Evolutionary conservation across 2,113 vertebrate species (phyloP).

Genomic region (crab-eating macaque (Macaca fascicularis)): DNA sequence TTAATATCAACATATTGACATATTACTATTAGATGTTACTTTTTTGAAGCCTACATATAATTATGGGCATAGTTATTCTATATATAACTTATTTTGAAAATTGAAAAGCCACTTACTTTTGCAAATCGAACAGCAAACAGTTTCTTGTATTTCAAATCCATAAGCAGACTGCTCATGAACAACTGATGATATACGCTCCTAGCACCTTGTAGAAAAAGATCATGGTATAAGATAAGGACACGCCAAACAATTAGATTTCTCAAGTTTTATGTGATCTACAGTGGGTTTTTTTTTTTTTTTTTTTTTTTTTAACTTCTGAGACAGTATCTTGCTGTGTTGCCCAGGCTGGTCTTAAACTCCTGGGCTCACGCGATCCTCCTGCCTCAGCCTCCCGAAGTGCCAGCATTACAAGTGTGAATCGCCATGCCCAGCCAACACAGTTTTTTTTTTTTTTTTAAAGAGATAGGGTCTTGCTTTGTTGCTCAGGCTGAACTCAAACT

Average conservation of each 20-base stretch:
- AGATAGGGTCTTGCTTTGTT: not conserved
- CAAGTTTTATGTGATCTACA: not conserved
- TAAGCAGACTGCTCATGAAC: constrained; percentile 98
- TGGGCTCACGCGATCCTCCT: not conserved
- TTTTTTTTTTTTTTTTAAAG: not conserved
- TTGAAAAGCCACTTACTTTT: constrained; percentile 88
- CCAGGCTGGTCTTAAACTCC: not conserved
- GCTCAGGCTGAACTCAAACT: not conserved
- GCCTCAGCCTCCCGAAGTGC: not conserved
- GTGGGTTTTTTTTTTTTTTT: not conserved
- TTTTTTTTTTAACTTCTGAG: not conserved
- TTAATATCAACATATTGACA: not conserved
- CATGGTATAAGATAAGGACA: not conserved
- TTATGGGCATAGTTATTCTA: not conserved
- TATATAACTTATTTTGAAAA: constrained; percentile 64
- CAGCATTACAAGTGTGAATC: too few relatives aligned
- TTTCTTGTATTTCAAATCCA: constrained; percentile 99
- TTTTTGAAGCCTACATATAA: not conserved
- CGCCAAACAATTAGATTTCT: not conserved
- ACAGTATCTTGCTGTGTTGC: not conserved
- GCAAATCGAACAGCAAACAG: constrained; percentile 96
- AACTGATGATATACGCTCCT: constrained; percentile 97
- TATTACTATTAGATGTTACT: not conserved
- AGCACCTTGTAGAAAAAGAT: constrained; percentile 87
- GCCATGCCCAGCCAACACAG: too few relatives aligned